Percentiles rank a stretch among this genome's conserved stretches.
Conservation (phyloP, 2,797 vertebrate genomes). For the Ctenopoma kingsleyae region DNA sequence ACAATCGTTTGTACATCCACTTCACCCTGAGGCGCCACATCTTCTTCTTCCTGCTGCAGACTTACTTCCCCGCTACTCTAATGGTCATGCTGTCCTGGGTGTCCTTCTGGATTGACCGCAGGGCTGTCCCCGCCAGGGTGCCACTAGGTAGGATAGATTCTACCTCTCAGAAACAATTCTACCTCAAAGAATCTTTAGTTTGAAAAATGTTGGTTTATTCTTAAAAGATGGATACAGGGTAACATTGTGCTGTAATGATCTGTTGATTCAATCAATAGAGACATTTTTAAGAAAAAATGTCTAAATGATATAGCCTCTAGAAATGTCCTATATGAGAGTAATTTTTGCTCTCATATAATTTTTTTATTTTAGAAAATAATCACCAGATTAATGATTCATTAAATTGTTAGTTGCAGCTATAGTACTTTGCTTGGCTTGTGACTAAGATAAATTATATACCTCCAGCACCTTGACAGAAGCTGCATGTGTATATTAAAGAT, state of each 20-base stretch:
- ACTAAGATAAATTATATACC: too few relatives aligned
- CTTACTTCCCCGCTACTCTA: constrained; percentile 95
- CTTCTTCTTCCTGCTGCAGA: constrained; percentile 98
- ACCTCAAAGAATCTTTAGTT: neutral
- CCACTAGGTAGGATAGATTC: constrained; percentile 87
- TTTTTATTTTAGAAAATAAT: too few relatives aligned
- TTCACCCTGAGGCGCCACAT: constrained; percentile 96
- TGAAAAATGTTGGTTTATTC: neutral
- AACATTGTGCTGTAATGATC: neutral
- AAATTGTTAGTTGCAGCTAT: too few relatives aligned
- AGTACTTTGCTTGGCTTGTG: neutral
- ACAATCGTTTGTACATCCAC: constrained; percentile 97
- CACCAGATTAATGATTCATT: too few relatives aligned
- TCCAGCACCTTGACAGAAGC: too few relatives aligned
- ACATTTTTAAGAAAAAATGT: too few relatives aligned
- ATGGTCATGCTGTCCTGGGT: constrained; percentile 99
- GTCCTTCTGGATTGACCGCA: constrained; percentile 97
- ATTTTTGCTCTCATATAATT: too few relatives aligned
- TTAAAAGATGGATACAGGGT: neutral
- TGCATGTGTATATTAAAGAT: too few relatives aligned
- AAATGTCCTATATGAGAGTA: too few relatives aligned
- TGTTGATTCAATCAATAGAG: too few relatives aligned
- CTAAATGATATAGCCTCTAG: too few relatives aligned
- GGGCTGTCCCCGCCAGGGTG: constrained; percentile 95
- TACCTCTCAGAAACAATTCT: neutral